A percentile compares a stretch with the other conserved stretches of the same genome.
Evolutionary conservation across 2,797 vertebrate genomes (phyloP).

Genomic region (Sebastes trivittatus): DNA sequence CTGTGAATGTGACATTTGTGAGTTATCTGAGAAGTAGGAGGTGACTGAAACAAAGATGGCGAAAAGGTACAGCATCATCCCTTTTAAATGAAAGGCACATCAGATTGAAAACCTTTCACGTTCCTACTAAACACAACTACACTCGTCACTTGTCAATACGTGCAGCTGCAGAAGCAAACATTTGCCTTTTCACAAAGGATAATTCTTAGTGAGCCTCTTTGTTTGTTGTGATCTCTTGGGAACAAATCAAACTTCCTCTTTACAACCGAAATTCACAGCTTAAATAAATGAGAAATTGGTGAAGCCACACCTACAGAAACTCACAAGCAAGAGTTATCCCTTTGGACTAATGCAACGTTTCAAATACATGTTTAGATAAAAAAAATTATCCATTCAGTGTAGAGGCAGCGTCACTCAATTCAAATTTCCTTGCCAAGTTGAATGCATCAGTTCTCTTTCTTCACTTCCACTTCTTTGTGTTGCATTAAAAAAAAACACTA

Average conservation of each 20-base stretch:
- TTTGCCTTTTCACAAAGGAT: slow-evolving; percentile 1
- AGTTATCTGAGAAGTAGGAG: slow-evolving; percentile 26
- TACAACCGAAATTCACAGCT: slow-evolving; percentile 72
- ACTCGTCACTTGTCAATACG: slow-evolving; percentile 9
- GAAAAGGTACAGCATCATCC: slow-evolving; percentile 37
- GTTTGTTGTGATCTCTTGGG: slow-evolving; percentile 11
- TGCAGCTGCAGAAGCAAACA: slow-evolving; percentile 29
- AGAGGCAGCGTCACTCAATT: slow-evolving; percentile 18
- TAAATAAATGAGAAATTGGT: slow-evolving; percentile 41
- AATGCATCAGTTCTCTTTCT: background rate
- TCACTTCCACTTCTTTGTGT: background rate
- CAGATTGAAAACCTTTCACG: slow-evolving; percentile 49
- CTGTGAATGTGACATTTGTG: slow-evolving; percentile 24
- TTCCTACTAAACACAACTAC: slow-evolving; percentile 9
- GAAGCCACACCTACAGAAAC: slow-evolving; percentile 38
- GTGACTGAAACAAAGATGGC: background rate
- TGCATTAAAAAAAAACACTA: slow-evolving; percentile 16
- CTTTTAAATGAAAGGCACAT: slow-evolving; percentile 72
- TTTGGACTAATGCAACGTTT: slow-evolving; percentile 43
- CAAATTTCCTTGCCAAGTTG: background rate
- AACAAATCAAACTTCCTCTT: slow-evolving; percentile 24
- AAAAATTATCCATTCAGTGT: slow-evolving; percentile 22
- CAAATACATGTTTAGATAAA: slow-evolving; percentile 35
- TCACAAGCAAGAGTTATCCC: slow-evolving; percentile 35
- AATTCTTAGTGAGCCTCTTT: slow-evolving; percentile 21